Percentiles rank a stretch among this genome's conserved stretches.
Evolutionary conservation across 2,888 invertebrate genomes (phyloP).

Genomic region (Philereme vetulata): DNA sequence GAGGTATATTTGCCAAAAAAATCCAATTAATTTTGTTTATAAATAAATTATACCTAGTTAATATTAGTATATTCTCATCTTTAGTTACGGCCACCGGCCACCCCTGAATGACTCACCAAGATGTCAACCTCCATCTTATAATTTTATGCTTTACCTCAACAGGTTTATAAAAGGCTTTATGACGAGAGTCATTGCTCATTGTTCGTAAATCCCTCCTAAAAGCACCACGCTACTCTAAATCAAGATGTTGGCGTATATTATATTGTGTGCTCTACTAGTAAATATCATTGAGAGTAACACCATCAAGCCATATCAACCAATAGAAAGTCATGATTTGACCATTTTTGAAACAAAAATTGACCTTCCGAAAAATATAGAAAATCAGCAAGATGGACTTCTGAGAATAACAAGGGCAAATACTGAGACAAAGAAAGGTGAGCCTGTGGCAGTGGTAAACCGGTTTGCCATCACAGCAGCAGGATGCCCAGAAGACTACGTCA

Average conservation of each 20-base stretch:
- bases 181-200: conserved; percentile 3
- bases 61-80: no score
- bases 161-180: conserved; percentile 9
- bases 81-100: neutral
- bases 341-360: neutral
- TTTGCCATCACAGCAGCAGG: conserved; percentile 33
- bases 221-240: neutral
- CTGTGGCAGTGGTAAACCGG: conserved; percentile 37
- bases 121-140: neutral
- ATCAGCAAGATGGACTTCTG: neutral
- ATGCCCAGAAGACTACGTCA: conserved; percentile 11
- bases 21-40: no score
- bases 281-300: conserved; percentile 6
- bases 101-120: conserved; percentile 8
- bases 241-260: conserved; percentile 18
- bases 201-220: neutral
- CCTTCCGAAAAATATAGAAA: neutral
- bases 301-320: neutral
- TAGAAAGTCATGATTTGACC: neutral
- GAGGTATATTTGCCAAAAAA: no score
- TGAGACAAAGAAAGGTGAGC: conserved; percentile 1
- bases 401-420: conserved; percentile 1
- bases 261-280: conserved; percentile 14
- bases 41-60: no score
- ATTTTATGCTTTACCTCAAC: conserved; percentile 3